Conservation (phyloP, 1,140 invertebrate genomes). For the Elymnias hypermnestra region DNA sequence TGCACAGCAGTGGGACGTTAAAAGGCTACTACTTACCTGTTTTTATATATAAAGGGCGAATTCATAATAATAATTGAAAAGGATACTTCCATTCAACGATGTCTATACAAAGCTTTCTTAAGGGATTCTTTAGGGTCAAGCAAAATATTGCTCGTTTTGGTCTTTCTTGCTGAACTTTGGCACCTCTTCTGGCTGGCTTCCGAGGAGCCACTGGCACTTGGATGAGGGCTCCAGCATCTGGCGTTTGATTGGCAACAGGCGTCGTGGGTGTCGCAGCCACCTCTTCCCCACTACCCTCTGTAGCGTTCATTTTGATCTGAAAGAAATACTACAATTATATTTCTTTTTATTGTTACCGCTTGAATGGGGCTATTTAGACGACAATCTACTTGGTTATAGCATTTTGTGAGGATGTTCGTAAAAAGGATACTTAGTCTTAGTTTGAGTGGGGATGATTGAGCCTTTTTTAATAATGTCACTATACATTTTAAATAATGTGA, state of each 20-base stretch:
- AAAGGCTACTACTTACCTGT: background rate
- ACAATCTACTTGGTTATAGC: too few relatives aligned
- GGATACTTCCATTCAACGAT: slow-evolving; percentile 99
- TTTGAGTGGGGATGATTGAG: too few relatives aligned
- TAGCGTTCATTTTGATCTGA: slow-evolving; percentile 49
- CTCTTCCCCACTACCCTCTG: slow-evolving; percentile 31
- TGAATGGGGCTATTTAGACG: too few relatives aligned
- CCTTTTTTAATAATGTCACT: too few relatives aligned
- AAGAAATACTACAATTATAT: too few relatives aligned
- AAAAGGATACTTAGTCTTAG: too few relatives aligned
- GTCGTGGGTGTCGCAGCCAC: slow-evolving; percentile 28
- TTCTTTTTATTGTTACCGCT: too few relatives aligned
- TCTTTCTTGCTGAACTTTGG: slow-evolving; percentile 91
- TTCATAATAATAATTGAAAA: slow-evolving; percentile 82
- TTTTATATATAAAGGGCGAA: background rate
- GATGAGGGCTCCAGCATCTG: slow-evolving; percentile 44
- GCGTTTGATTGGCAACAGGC: slow-evolving; percentile 29
- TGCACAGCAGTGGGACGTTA: too few relatives aligned
- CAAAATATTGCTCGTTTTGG: slow-evolving; percentile 95
- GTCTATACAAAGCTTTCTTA: slow-evolving; percentile 96
- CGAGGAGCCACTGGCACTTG: slow-evolving; percentile 68
- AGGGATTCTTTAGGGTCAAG: slow-evolving; percentile 95
- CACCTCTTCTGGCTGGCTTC: slow-evolving; percentile 81
- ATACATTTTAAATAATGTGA: too few relatives aligned
- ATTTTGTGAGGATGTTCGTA: too few relatives aligned